These are phyloP conservation scores for Dione juno DNA, from an alignment of 2,888 invertebrate species.

Conservation along the genomic window DNA sequence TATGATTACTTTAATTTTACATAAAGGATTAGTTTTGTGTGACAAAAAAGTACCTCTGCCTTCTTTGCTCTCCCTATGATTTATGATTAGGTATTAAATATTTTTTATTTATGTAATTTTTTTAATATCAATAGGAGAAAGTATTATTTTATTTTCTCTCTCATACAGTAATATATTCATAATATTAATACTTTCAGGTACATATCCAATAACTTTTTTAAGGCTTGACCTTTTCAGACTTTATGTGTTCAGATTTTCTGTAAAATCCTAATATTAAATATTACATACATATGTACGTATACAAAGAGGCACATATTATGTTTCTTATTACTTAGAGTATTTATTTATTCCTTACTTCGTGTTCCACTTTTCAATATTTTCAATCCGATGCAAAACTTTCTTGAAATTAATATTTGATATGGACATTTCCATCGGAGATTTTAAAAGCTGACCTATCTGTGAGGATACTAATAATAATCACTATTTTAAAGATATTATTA, in stretches of 20 bases:
- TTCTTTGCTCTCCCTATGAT: no score
- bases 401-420: conserved; percentile 13
- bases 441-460: background rate
- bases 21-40: background rate
- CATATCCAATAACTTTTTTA: conserved; percentile 29
- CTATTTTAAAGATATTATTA: background rate
- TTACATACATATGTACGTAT: background rate
- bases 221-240: conserved; percentile 33
- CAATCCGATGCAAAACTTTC: conserved; percentile 7
- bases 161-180: conserved; percentile 17
- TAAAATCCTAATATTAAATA: conserved; percentile 13
- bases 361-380: conserved; percentile 8
- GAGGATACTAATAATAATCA: background rate
- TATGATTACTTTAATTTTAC: background rate
- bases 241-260: conserved; percentile 28
- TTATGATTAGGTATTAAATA: no score
- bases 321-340: conserved; percentile 16
- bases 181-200: conserved; percentile 25
- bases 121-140: conserved; percentile 4
- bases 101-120: no score
- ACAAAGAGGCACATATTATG: background rate
- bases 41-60: no score
- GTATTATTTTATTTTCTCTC: no score
- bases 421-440: conserved; percentile 12
- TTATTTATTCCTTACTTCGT: background rate